Percentiles rank a stretch among this genome's conserved stretches.
These are phyloP conservation scores for Lepidocolaptes lacrymiger DNA, from an alignment of 2,797 vertebrate species.

Conservation along the genomic window DNA sequence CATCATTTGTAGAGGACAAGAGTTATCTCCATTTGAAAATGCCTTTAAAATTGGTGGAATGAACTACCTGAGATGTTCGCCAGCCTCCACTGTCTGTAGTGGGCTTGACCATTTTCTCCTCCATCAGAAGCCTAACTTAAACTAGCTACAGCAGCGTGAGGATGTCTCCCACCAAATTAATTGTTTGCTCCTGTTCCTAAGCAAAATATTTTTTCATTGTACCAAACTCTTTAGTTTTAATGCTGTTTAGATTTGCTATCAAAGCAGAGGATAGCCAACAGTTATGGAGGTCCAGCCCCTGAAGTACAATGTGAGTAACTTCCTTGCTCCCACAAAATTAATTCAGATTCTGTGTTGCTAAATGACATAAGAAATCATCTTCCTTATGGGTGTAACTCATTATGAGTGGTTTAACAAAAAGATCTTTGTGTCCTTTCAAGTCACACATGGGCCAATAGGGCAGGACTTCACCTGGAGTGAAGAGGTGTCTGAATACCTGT, in stretches of 20 bases:
- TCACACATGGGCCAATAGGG: background rate
- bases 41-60: background rate
- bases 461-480: background rate
- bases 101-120: background rate
- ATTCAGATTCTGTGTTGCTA: background rate
- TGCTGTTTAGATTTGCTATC: background rate
- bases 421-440: background rate
- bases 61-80: accelerated
- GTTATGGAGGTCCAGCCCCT: background rate
- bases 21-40: background rate
- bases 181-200: background rate
- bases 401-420: background rate
- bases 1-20: background rate
- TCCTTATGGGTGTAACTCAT: background rate
- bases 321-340: background rate
- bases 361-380: background rate
- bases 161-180: background rate
- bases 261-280: background rate
- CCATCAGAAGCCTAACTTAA: background rate
- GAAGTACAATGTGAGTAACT: background rate
- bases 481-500: background rate
- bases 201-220: background rate
- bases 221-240: background rate
- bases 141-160: background rate
- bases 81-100: background rate